phyloP scores from a whole-genome alignment of 2,797 vertebrate genomes.

The Eulemur coronatus region DNA sequence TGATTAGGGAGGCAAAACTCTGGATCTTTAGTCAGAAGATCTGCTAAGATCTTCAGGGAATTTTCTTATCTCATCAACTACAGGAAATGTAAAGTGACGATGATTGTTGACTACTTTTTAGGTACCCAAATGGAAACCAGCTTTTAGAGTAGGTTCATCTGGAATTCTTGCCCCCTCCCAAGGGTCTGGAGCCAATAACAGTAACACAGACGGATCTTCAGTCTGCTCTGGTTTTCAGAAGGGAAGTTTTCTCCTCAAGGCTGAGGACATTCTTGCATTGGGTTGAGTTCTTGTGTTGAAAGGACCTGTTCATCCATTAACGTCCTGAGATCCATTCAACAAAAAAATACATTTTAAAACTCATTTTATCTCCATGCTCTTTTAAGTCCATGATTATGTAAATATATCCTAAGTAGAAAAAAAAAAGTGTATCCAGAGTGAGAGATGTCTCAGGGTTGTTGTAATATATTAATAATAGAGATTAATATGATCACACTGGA shows the following conservation, averaged over 20 bases:
- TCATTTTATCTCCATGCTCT: neutral
- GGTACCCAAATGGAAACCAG: conserved; percentile 8
- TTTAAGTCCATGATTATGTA: neutral
- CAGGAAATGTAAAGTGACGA: conserved; percentile 31
- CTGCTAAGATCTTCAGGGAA: conserved; percentile 27
- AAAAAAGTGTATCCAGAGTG: neutral
- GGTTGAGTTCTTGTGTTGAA: neutral
- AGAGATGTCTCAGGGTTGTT: neutral
- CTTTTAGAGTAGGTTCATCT: neutral
- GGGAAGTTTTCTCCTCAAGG: neutral
- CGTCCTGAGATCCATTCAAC: neutral
- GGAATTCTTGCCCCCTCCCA: neutral
- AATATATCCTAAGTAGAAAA: neutral
- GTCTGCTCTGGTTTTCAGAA: conserved; percentile 2
- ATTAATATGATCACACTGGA: neutral
- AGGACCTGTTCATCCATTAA: neutral
- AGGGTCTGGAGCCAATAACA: neutral
- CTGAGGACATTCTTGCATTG: neutral
- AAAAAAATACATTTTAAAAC: neutral
- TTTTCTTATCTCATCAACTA: conserved; percentile 59
- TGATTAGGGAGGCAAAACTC: neutral
- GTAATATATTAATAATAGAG: neutral
- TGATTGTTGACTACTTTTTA: conserved; percentile 12
- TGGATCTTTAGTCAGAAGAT: conserved; percentile 26
- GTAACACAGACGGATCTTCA: neutral